Conservation (phyloP, 2,888 invertebrate species). For the Sphaerophoria rueppellii region DNA sequence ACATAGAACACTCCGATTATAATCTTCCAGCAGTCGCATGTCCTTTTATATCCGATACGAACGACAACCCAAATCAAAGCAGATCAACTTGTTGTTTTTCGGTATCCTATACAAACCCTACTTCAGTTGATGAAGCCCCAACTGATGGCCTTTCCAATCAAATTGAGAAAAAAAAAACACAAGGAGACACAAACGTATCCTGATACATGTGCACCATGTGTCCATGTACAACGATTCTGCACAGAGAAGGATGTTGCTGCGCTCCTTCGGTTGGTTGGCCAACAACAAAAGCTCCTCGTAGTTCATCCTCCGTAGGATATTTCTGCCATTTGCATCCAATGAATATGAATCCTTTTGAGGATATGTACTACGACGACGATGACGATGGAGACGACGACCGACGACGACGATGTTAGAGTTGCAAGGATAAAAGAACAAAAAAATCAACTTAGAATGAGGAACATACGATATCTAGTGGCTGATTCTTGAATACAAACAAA, state of each 20-base stretch:
- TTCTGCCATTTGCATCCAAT: slow-evolving; percentile 62
- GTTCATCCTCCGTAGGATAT: slow-evolving; percentile 24
- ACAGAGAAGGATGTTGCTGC: slow-evolving; percentile 37
- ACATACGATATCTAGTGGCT: slow-evolving; percentile 57
- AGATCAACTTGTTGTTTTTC: slow-evolving; percentile 53
- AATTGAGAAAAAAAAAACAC: slow-evolving; percentile 18
- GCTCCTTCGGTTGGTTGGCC: slow-evolving; percentile 67
- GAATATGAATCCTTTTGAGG: slow-evolving; percentile 70
- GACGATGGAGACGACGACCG: slow-evolving; percentile 51
- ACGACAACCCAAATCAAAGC: slow-evolving; percentile 65
- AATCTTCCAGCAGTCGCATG: slow-evolving; percentile 68
- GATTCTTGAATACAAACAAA: slow-evolving; percentile 26
- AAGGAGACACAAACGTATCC: slow-evolving; percentile 1
- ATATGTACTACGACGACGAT: slow-evolving; percentile 47
- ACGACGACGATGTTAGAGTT: slow-evolving; percentile 33
- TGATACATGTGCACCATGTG: neutral
- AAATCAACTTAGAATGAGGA: slow-evolving; percentile 59
- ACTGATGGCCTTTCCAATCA: slow-evolving; percentile 61
- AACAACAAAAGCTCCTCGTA: slow-evolving; percentile 62
- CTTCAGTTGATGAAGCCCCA: slow-evolving; percentile 11
- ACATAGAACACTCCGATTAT: slow-evolving; percentile 42
- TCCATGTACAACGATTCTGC: neutral
- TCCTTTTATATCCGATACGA: slow-evolving; percentile 48
- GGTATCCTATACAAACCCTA: neutral
- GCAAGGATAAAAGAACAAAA: slow-evolving; percentile 37